Conservation (phyloP, 2,113 vertebrate genomes). For the Calypte anna region DNA sequence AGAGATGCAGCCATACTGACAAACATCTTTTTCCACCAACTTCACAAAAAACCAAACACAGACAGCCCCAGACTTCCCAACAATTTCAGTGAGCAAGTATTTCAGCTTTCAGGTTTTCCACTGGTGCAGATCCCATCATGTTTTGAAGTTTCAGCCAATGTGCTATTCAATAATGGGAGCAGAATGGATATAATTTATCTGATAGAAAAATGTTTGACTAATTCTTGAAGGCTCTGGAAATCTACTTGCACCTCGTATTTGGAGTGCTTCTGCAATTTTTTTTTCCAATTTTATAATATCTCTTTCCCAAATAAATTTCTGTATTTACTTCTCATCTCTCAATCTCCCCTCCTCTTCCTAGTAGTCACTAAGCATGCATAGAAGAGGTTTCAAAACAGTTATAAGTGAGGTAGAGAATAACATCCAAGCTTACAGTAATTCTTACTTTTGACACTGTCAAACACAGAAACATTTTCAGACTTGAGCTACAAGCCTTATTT, state of each 20-base stretch:
- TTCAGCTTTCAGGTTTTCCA: not conserved
- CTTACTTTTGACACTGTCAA: slow-evolving; percentile 43
- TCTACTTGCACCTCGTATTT: not conserved
- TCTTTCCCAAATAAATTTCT: slow-evolving; percentile 34
- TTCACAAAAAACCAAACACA: not conserved
- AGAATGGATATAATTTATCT: not conserved
- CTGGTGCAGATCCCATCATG: not conserved
- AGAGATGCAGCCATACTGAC: not conserved
- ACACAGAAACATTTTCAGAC: slow-evolving; percentile 23
- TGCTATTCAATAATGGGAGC: not conserved
- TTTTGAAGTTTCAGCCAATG: not conserved
- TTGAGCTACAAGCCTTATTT: slow-evolving; percentile 9
- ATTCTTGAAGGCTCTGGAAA: not conserved
- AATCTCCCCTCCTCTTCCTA: not conserved
- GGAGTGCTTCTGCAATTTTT: not conserved
- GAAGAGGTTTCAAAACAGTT: slow-evolving; percentile 54
- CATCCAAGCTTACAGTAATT: slow-evolving; percentile 41
- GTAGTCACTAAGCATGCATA: slow-evolving; percentile 45
- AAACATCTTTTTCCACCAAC: not conserved
- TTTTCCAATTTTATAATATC: not conserved
- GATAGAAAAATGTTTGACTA: not conserved
- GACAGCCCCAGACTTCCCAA: not conserved
- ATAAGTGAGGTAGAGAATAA: slow-evolving; percentile 2
- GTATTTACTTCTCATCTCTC: not conserved
- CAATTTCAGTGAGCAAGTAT: not conserved